Evolutionary conservation across 2,113 vertebrate species (phyloP).

Genomic region (Thymallus thymallus): DNA sequence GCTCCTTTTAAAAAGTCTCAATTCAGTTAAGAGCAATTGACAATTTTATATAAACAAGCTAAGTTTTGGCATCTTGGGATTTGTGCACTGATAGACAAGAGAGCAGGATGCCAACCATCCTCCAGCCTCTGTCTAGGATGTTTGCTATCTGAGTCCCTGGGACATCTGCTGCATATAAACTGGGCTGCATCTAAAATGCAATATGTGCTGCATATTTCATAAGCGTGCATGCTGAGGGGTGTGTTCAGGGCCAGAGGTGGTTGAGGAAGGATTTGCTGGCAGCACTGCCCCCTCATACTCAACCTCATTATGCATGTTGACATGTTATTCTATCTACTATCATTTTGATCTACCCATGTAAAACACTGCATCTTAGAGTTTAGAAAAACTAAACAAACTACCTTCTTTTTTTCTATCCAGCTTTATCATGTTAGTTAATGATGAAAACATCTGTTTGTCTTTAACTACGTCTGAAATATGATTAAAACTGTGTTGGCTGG

Average conservation of each 20-base stretch:
- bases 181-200: slow-evolving; percentile 34
- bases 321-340: no score
- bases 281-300: not conserved
- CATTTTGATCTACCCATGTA: no score
- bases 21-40: no score
- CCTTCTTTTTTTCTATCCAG: no score
- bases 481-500: not conserved
- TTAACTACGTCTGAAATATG: no score
- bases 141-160: slow-evolving; percentile 9
- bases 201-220: slow-evolving; percentile 32
- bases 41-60: not conserved
- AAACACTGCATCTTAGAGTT: no score
- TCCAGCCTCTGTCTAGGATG: not conserved
- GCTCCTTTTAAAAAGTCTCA: no score
- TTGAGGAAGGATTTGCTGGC: not conserved
- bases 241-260: not conserved
- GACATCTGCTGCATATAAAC: slow-evolving; percentile 10
- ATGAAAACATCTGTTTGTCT: no score
- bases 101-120: not conserved
- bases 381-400: no score
- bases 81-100: not conserved
- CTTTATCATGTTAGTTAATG: no score
- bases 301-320: not conserved
- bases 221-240: not conserved
- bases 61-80: not conserved